These are phyloP conservation scores for Pica pica DNA, from an alignment of 2,113 vertebrate genomes.

Conservation along the genomic window DNA sequence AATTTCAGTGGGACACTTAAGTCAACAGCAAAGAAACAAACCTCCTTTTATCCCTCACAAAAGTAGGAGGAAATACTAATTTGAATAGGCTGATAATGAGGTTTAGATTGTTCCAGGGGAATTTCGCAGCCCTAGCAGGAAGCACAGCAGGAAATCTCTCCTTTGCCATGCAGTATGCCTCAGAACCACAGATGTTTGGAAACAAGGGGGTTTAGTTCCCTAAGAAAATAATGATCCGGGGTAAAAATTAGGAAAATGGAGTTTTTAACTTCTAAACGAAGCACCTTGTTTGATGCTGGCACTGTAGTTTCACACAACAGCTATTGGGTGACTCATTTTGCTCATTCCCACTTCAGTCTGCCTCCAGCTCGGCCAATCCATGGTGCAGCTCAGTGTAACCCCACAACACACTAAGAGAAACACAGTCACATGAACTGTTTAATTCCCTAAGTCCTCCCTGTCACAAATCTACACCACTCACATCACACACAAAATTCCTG, in stretches of 20 bases:
- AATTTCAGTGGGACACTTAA: not conserved
- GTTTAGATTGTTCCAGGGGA: not conserved
- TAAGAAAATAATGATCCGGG: not conserved
- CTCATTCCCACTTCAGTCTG: not conserved
- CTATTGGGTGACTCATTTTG: not conserved
- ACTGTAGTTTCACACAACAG: not conserved
- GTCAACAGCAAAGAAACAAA: not conserved
- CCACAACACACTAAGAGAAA: not conserved
- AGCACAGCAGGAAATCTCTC: not conserved
- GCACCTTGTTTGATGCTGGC: not conserved
- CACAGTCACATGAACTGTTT: not conserved
- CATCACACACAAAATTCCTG: not conserved
- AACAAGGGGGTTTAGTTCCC: not conserved
- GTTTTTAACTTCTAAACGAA: not conserved
- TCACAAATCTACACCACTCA: not conserved
- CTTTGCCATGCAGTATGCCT: not conserved
- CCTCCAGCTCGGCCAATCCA: not conserved
- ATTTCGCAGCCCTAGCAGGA: not conserved
- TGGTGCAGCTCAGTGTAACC: not conserved
- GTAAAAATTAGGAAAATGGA: not conserved
- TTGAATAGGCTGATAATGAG: not conserved
- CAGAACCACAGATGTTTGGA: not conserved
- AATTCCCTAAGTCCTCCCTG: not conserved
- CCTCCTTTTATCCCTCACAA: not conserved
- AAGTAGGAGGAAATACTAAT: not conserved